These are phyloP conservation scores for Pangasius krempfi DNA, from an alignment of 2,797 vertebrate genomes.

Conservation along the genomic window DNA sequence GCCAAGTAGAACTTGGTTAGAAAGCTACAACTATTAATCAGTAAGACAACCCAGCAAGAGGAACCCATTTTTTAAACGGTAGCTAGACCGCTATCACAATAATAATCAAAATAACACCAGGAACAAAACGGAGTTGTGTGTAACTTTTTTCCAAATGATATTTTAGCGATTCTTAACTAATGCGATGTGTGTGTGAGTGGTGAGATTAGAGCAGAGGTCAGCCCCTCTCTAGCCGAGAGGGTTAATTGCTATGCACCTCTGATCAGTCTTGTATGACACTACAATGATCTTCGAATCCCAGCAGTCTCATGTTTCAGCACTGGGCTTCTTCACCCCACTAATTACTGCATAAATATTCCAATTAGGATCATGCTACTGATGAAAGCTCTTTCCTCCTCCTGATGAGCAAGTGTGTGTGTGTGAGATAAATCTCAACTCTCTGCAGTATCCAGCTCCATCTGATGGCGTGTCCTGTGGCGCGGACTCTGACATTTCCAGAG, in stretches of 20 bases:
- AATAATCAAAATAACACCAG: background rate
- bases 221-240: constrained; percentile 44
- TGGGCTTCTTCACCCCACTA: constrained; percentile 78
- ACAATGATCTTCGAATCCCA: constrained; percentile 60
- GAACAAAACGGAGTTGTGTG: background rate
- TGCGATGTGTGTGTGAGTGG: background rate
- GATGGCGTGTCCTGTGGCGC: constrained; percentile 40
- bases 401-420: constrained; percentile 40
- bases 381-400: constrained; percentile 68
- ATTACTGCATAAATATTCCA: constrained; percentile 89
- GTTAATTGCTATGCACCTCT: constrained; percentile 68
- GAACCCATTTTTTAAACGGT: background rate
- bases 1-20: background rate
- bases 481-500: constrained; percentile 46
- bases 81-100: background rate
- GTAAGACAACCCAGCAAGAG: background rate
- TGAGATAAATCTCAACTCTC: constrained; percentile 34
- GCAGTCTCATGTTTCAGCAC: constrained; percentile 63
- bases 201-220: constrained; percentile 47
- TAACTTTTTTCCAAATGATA: background rate
- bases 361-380: constrained; percentile 78
- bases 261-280: constrained; percentile 59
- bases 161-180: background rate
- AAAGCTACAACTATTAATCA: background rate
- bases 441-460: constrained; percentile 40